Percentiles rank a stretch among this genome's conserved stretches.
Conservation (phyloP, 2,797 vertebrate species). For the Rhabdomys pumilio region DNA sequence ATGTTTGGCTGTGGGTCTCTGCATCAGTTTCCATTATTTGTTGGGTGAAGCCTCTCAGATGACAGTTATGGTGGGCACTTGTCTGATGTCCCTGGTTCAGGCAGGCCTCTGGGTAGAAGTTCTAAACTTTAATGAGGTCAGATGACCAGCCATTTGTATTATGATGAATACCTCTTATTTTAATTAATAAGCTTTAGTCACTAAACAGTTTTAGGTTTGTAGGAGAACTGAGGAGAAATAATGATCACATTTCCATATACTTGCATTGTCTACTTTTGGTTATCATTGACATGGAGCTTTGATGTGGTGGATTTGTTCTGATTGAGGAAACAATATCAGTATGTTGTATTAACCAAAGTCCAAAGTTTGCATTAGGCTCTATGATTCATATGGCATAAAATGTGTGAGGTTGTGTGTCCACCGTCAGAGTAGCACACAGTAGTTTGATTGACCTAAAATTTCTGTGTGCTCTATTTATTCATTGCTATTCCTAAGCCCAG, state of each 20-base stretch:
- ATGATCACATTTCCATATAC: background rate
- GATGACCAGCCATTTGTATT: background rate
- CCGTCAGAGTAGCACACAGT: background rate
- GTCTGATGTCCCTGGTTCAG: background rate
- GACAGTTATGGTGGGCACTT: background rate
- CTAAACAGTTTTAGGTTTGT: constrained; percentile 12
- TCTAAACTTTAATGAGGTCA: background rate
- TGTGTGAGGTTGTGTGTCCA: background rate
- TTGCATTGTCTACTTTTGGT: background rate
- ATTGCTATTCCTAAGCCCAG: background rate
- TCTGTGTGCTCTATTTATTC: background rate
- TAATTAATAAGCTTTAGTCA: background rate
- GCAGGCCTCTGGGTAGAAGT: background rate
- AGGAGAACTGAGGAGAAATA: constrained; percentile 7
- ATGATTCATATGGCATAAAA: background rate
- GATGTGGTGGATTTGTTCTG: background rate
- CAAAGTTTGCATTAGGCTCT: background rate
- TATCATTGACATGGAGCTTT: background rate
- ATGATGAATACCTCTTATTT: background rate
- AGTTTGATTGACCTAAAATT: background rate
- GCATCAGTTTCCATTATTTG: background rate
- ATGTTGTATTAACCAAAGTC: background rate
- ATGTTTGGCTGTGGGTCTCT: background rate
- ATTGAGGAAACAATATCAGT: background rate
- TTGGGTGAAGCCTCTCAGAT: background rate